Evolutionary conservation across 2,113 vertebrate genomes (phyloP).

Genomic region (Siniperca knerii): DNA sequence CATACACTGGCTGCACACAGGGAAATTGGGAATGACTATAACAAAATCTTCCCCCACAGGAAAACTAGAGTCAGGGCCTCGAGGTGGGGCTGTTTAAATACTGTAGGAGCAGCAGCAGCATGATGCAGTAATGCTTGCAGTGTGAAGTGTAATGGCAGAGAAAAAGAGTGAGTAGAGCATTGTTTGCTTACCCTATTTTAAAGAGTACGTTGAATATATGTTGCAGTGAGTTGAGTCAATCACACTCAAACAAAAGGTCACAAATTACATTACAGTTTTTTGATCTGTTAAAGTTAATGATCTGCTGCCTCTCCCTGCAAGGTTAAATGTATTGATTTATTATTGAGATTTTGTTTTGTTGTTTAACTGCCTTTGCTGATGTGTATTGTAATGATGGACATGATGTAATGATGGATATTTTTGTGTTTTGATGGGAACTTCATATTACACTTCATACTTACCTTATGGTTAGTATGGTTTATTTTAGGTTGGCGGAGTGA

Average conservation of each 20-base stretch:
- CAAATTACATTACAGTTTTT: not conserved
- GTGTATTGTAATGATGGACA: not conserved
- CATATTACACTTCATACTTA: not conserved
- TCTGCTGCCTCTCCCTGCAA: not conserved
- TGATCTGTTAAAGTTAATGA: not conserved
- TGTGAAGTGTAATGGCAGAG: not conserved
- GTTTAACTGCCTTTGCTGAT: not conserved
- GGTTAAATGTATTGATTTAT: not conserved
- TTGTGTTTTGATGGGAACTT: not conserved
- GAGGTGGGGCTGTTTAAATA: slow-evolving; percentile 29
- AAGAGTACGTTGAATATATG: slow-evolving; percentile 1
- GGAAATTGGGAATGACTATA: not conserved
- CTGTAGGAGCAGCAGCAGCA: not conserved
- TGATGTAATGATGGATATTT: no score
- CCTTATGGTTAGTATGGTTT: not conserved
- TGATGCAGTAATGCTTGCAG: slow-evolving; percentile 11
- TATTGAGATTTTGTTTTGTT: not conserved
- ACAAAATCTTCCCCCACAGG: slow-evolving; percentile 1
- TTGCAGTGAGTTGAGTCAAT: not conserved
- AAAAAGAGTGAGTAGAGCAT: not conserved
- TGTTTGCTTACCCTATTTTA: not conserved
- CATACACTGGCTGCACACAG: not conserved
- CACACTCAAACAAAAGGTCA: not conserved
- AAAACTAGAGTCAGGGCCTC: slow-evolving; percentile 16
- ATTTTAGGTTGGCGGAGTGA: not conserved